Conservation (phyloP, 2,888 invertebrate genomes). For the Trissolcus japonicus region DNA sequence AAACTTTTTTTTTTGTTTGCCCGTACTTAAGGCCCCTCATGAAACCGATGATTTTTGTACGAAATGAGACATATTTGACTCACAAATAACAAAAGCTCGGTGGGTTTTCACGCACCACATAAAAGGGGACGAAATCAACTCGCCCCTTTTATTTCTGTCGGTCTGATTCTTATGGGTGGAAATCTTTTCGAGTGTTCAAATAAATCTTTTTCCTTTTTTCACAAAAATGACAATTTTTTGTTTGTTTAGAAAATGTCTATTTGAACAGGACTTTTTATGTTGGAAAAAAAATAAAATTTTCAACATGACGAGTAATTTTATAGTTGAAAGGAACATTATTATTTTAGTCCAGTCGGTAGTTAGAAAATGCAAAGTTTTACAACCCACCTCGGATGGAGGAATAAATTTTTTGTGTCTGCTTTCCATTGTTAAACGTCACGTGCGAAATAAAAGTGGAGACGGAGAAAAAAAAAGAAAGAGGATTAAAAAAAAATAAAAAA, state of each 20-base stretch:
- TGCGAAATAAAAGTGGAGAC: slow-evolving; percentile 32
- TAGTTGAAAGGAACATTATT: too few species aligned
- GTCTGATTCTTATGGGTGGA: slow-evolving; percentile 16
- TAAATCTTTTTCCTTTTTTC: too few species aligned
- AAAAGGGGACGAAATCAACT: slow-evolving; percentile 35
- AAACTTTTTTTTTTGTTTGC: too few species aligned
- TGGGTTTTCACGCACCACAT: slow-evolving; percentile 20
- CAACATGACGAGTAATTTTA: too few species aligned
- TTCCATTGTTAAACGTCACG: slow-evolving; percentile 25
- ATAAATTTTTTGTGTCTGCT: neutral
- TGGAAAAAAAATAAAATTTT: too few species aligned
- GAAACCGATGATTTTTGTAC: neutral
- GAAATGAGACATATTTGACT: slow-evolving; percentile 17
- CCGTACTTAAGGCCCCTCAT: neutral
- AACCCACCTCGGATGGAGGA: too few species aligned
- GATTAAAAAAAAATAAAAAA: slow-evolving; percentile 5
- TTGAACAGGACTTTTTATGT: too few species aligned
- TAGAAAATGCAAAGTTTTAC: too few species aligned
- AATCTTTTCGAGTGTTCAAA: too few species aligned
- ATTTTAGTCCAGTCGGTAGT: too few species aligned
- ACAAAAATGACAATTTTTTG: too few species aligned
- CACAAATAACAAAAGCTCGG: slow-evolving; percentile 22
- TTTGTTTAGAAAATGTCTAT: too few species aligned
- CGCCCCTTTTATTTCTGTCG: slow-evolving; percentile 35
- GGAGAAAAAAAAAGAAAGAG: neutral